A percentile compares a stretch with the other conserved stretches of the same genome.
Evolutionary conservation across 2,113 vertebrate species (phyloP).

Genomic region (Andinoacara biseriatus): DNA sequence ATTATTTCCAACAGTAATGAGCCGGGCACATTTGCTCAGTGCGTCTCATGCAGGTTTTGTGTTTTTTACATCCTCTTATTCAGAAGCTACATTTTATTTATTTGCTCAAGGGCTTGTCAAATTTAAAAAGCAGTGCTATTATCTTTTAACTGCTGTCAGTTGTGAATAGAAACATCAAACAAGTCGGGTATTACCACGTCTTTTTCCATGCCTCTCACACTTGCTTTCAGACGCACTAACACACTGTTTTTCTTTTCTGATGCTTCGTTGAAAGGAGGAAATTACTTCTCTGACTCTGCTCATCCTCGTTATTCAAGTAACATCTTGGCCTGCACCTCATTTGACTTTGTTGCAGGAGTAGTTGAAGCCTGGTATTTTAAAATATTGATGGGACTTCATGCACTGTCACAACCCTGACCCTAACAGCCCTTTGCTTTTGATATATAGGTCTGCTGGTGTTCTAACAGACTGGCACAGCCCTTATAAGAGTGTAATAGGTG

Average conservation of each 20-base stretch:
- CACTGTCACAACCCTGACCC: background rate
- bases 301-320: constrained; percentile 34
- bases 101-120: constrained; percentile 56
- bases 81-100: constrained; percentile 34
- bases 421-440: constrained; percentile 32
- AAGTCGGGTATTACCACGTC: constrained; percentile 13
- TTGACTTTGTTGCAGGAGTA: constrained; percentile 15
- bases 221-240: constrained; percentile 21
- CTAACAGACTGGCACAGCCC: background rate
- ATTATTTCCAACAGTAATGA: constrained; percentile 53
- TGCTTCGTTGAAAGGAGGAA: constrained; percentile 48
- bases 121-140: constrained; percentile 44
- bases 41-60: constrained; percentile 17
- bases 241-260: constrained; percentile 25
- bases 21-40: constrained; percentile 20
- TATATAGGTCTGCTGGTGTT: background rate
- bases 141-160: constrained; percentile 55
- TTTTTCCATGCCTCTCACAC: constrained; percentile 12
- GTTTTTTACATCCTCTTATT: constrained; percentile 11
- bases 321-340: constrained; percentile 11
- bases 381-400: constrained; percentile 39
- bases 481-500: background rate
- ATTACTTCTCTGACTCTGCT: constrained; percentile 37
- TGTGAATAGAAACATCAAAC: constrained; percentile 50
- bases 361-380: constrained; percentile 28